Base-by-base conservation (phyloP, 2,113 vertebrate genomes). In the Pleuronectes platessa region DNA sequence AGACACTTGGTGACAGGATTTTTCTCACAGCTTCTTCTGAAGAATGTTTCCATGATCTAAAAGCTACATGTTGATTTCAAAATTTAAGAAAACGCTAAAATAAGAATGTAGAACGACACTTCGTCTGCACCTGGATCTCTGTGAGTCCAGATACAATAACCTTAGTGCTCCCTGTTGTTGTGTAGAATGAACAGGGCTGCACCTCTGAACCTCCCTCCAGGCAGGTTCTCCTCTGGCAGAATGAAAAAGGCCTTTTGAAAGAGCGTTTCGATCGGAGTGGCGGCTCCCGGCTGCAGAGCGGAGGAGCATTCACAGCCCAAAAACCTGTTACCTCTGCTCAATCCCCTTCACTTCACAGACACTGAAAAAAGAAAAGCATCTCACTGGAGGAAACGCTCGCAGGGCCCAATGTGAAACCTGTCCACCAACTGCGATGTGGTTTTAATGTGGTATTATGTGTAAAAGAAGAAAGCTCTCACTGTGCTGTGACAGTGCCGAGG, bases 101-200 rank as follows among this genome's bases (percentile, higher is more conserved):
- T 18, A 24, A 83, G 81, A 85, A 85, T 82, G 84, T 89, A 79
- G 74, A 47, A 53, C 47, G 45, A 56, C 47, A 18, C 47, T 17
- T 26, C 54, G 60, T 26, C 51, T 15, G 63, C 61, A 64, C 56
- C 64, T 61, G 35, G 60, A 49, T 62, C 72, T 61, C 26, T 47
- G 66, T 35, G 68, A 26, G 68, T 76, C 12, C 21, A 47, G 61
- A 37, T 63, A 3, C 42, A 58, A 59, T 56, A 11, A 82, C 31
- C 55, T 62, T 53, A 54, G 49, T 24, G 70, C 35, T 21, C 3
- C 75, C 47, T 61, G 68, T 31, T 27, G 61, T 74, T 59, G 49
- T 76, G 67, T 62, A 7, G 45, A 53, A 37, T 40, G 11, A 66
- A 27, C 62, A 12, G 54, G 58, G 54, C 61, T 17, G 37, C 68